Conservation (phyloP, 2,888 invertebrate genomes). For the Pristionchus japonicus region DNA sequence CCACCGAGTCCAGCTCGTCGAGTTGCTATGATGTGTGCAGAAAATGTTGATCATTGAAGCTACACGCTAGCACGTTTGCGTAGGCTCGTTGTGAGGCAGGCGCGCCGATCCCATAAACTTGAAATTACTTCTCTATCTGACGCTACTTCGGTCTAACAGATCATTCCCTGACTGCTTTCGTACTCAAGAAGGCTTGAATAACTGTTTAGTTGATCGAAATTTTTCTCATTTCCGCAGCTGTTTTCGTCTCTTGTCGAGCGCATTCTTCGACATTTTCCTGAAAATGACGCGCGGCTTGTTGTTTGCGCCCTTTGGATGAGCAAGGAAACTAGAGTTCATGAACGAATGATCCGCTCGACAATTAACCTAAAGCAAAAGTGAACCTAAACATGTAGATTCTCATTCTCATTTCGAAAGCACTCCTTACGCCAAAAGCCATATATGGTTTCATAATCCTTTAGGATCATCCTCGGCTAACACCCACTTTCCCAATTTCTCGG, state of each 20-base stretch:
- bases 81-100: not conserved
- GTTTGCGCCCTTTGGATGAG: not conserved
- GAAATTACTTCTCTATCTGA: not conserved
- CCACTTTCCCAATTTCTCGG: not conserved
- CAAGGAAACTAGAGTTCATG: not conserved
- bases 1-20: no score
- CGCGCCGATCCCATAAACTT: not conserved
- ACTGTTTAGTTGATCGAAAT: no score
- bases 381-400: no score
- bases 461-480: not conserved
- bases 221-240: not conserved
- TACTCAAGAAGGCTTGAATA: no score
- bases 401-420: no score
- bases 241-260: not conserved
- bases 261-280: not conserved
- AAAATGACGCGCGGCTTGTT: not conserved
- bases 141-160: not conserved
- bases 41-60: no score
- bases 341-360: no score
- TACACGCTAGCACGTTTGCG: no score
- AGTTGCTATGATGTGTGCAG: no score
- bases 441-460: no score
- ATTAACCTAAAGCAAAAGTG: no score
- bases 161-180: not conserved
- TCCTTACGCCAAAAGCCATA: no score